A percentile compares a stretch with the other conserved stretches of the same genome.
Conservation (phyloP, 2,113 vertebrate species). For the Syrmaticus mikado region DNA sequence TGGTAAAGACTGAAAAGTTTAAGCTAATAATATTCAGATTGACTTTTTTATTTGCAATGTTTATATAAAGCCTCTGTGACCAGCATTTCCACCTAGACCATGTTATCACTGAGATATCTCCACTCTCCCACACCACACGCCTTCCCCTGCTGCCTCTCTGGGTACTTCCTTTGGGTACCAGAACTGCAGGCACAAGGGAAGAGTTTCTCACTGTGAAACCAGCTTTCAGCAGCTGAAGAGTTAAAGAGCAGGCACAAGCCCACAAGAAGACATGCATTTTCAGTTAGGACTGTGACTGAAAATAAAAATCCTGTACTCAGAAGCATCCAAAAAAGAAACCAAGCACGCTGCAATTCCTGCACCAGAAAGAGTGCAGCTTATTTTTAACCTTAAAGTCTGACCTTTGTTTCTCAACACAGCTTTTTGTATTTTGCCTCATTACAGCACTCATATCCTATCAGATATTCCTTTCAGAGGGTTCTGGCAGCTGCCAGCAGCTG, state of each 20-base stretch:
- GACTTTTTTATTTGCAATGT: neutral
- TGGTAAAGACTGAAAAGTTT: neutral
- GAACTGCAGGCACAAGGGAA: neutral
- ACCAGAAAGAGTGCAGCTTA: neutral
- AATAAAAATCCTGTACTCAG: neutral
- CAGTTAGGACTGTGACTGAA: neutral
- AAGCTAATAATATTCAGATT: neutral
- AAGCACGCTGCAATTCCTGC: neutral
- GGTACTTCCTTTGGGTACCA: neutral
- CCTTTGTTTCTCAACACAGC: slow-evolving; percentile 53
- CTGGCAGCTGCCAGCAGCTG: slow-evolving; percentile 48
- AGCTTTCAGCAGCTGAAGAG: neutral
- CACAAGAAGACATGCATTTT: neutral
- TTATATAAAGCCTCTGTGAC: neutral
- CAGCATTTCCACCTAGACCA: neutral
- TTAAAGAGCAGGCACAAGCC: slow-evolving; percentile 5
- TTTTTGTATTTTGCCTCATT: slow-evolving; percentile 55
- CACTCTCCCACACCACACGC: neutral
- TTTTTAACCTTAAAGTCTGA: slow-evolving; percentile 20
- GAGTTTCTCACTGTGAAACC: neutral
- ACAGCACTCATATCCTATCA: slow-evolving; percentile 39
- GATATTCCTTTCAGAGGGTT: slow-evolving; percentile 56
- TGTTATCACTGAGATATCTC: neutral
- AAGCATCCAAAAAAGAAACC: neutral
- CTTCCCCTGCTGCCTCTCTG: neutral